Conservation (phyloP, 2,888 invertebrate genomes). For the Ptilodon capucinus region DNA sequence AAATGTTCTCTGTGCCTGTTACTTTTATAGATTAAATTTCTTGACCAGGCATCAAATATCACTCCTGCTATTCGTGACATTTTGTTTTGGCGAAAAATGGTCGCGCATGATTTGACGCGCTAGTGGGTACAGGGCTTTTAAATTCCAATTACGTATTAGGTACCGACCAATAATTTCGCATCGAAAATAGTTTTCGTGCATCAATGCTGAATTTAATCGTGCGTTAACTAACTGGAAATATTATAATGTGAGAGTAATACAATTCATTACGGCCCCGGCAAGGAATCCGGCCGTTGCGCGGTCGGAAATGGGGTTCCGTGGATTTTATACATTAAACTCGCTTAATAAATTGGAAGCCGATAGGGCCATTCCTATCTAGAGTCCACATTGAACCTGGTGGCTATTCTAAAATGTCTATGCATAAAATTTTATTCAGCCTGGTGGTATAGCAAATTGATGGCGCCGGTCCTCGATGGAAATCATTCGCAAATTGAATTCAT, state of each 20-base stretch:
- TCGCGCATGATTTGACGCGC: too few species aligned
- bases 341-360: conserved; percentile 71
- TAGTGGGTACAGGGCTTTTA: too few species aligned
- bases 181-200: conserved; percentile 9
- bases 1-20: too few species aligned
- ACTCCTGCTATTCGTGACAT: too few species aligned
- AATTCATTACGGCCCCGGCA: conserved; percentile 62
- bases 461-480: conserved; percentile 6
- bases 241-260: conserved; percentile 59
- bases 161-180: neutral
- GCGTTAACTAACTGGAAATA: conserved; percentile 44
- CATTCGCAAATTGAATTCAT: conserved; percentile 8
- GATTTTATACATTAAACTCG: conserved; percentile 64
- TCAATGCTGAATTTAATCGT: conserved; percentile 46
- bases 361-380: conserved; percentile 57
- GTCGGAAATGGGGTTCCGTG: conserved; percentile 51
- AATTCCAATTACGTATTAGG: too few species aligned
- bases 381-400: conserved; percentile 45
- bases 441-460: conserved; percentile 35
- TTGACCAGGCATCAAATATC: too few species aligned
- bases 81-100: too few species aligned
- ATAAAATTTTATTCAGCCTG: conserved; percentile 47
- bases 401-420: conserved; percentile 46
- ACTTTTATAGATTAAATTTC: too few species aligned
- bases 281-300: conserved; percentile 51